Evolutionary conservation across 1,140 invertebrate species (phyloP).

Genomic region (Ptiloglossa arizonensis): DNA sequence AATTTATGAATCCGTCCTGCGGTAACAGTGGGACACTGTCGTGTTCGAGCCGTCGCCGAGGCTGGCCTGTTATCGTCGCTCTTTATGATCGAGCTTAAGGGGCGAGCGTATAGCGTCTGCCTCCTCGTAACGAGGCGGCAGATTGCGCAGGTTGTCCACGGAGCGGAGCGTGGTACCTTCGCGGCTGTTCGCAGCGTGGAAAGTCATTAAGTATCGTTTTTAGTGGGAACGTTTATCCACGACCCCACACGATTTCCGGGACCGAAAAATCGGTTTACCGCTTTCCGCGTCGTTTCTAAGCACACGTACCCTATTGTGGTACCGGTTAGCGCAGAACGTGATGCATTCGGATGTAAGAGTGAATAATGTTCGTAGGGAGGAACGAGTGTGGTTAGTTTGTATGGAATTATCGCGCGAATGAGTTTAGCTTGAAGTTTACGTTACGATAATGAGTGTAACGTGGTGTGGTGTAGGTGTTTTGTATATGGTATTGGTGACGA

Average conservation of each 20-base stretch:
- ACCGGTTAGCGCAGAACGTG: no score
- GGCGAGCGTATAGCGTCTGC: constrained; percentile 24
- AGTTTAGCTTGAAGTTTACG: no score
- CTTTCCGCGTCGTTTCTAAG: no score
- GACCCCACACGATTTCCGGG: not conserved
- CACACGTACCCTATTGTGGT: no score
- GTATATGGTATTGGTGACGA: no score
- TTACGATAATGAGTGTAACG: no score
- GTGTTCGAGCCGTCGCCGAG: constrained; percentile 41
- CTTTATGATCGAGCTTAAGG: constrained; percentile 68
- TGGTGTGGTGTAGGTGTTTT: no score
- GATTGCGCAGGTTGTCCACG: constrained; percentile 41
- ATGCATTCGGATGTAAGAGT: no score
- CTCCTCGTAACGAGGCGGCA: constrained; percentile 53
- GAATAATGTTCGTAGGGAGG: no score
- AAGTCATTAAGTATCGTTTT: constrained; percentile 36
- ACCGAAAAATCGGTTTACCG: no score
- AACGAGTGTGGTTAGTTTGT: no score
- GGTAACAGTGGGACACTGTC: constrained; percentile 63
- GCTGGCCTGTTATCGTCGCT: constrained; percentile 60
- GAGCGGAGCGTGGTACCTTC: not conserved
- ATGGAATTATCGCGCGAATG: no score
- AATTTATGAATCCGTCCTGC: constrained; percentile 64
- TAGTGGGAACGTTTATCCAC: constrained; percentile 19
- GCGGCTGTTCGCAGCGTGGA: constrained; percentile 8